A percentile compares a stretch with the other conserved stretches of the same genome.
phyloP scores from a whole-genome alignment of 2,797 vertebrate species.

The Takifugu ocellatus region DNA sequence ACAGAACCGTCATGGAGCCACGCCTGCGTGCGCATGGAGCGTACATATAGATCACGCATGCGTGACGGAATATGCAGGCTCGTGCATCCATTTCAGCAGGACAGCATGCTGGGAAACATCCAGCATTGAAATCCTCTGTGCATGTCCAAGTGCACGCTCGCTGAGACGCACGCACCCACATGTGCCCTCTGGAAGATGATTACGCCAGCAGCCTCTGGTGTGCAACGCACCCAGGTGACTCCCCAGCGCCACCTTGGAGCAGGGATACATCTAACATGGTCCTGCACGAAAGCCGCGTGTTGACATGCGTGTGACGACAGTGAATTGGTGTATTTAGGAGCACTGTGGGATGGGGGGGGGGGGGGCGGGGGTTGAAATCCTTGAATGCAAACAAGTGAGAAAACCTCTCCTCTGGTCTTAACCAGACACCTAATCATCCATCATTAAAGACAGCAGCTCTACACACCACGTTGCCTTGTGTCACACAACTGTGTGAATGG shows the following conservation, averaged over 20 bases:
- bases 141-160: conserved; percentile 32
- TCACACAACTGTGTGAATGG: conserved; percentile 61
- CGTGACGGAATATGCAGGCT: conserved; percentile 17
- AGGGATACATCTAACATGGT: conserved; percentile 57
- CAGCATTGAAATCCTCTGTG: conserved; percentile 13
- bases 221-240: conserved; percentile 59
- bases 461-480: conserved; percentile 56
- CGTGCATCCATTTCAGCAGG: conserved; percentile 27
- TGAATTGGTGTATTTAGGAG: conserved; percentile 41
- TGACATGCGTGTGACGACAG: background rate
- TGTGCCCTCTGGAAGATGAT: conserved; percentile 66
- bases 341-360: too few species aligned
- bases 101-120: conserved; percentile 10
- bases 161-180: conserved; percentile 30
- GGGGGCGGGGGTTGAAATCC: too few species aligned
- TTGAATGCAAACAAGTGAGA: too few species aligned
- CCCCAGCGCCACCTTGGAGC: conserved; percentile 70
- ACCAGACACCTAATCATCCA: background rate
- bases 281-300: conserved; percentile 29
- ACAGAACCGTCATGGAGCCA: too few species aligned
- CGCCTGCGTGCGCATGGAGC: background rate
- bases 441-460: conserved; percentile 46
- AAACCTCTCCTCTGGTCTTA: too few species aligned
- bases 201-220: conserved; percentile 66
- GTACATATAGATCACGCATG: conserved; percentile 18